Conservation (phyloP, 2,113 vertebrate genomes). For the Gallinago media region DNA sequence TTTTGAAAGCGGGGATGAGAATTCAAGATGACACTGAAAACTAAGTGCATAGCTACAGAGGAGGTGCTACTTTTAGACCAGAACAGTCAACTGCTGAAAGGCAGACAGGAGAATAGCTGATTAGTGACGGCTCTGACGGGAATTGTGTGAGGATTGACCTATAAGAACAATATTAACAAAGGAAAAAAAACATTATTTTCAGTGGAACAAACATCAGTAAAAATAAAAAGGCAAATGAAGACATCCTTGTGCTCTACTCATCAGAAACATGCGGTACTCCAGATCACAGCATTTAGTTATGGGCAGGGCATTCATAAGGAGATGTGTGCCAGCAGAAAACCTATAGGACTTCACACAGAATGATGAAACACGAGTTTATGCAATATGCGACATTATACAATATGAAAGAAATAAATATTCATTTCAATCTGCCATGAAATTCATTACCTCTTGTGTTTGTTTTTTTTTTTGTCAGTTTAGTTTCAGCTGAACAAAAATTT, state of each 20-base stretch:
- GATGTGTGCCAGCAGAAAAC: neutral
- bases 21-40: neutral
- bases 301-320: neutral
- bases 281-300: neutral
- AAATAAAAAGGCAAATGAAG: neutral
- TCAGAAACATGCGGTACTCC: neutral
- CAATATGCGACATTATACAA: neutral
- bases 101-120: neutral
- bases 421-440: neutral
- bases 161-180: neutral
- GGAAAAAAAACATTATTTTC: neutral
- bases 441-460: neutral
- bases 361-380: neutral
- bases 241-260: neutral
- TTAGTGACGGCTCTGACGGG: neutral
- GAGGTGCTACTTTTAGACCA: neutral
- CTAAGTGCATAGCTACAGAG: neutral
- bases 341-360: neutral
- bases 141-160: neutral
- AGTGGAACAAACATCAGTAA: neutral
- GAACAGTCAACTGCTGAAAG: neutral
- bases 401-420: neutral
- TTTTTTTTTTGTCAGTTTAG: neutral
- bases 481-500: neutral
- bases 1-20: neutral